Base-by-base conservation (phyloP, 2,888 invertebrate genomes). In the Coelopa pilipes region DNA sequence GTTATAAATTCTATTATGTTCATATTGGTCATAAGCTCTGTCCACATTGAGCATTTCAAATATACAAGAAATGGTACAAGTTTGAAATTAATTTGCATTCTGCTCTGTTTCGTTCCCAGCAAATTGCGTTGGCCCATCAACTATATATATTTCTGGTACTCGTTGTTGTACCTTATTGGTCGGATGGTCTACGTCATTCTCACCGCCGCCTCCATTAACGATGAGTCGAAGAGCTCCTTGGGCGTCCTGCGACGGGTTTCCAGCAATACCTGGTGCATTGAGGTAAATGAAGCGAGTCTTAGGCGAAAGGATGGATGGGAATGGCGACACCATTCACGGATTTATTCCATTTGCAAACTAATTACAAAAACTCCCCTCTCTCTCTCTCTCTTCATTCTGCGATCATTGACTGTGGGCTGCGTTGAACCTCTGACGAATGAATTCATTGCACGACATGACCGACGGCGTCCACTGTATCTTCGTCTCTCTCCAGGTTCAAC, bases 91-190 rank as follows among this genome's bases (percentile, higher is more conserved):
- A 21, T 55, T 34, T 1, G 4, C 7, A 34, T 11, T 5, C 4
- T 17, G 53, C 45, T 59, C 13, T 69, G 19, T 46, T 17, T 1
- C 12, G 17, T 5, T 74, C 72, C 0, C 46, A 87, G 87, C 77
- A 85, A 86, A 78, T 75, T 87, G 2, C 83, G 88, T 19, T 87
- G 87, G 82, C 82, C 86, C 57, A 84, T 89, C 60, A 89, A 89
- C 76, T 89, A 89, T 50, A 78, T 89, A 1, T 91, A 90, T 80
- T 89, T 90, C 76, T 89, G 90, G 84, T 90, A 87, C 77, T 91
- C 91, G 0, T 87, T 91, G 70, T 85, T 89, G 60, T 90, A 89
- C 79, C 82, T 91, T 12, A 83, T 90, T 72, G 84, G 87, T 5
- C 87, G 91, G 67, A 89, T 90, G 0, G 87, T 88, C 1, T 88